A percentile compares a stretch with the other conserved stretches of the same genome.
Evolutionary conservation across 2,888 invertebrate genomes (phyloP).

Genomic region (Nycteola revayana): DNA sequence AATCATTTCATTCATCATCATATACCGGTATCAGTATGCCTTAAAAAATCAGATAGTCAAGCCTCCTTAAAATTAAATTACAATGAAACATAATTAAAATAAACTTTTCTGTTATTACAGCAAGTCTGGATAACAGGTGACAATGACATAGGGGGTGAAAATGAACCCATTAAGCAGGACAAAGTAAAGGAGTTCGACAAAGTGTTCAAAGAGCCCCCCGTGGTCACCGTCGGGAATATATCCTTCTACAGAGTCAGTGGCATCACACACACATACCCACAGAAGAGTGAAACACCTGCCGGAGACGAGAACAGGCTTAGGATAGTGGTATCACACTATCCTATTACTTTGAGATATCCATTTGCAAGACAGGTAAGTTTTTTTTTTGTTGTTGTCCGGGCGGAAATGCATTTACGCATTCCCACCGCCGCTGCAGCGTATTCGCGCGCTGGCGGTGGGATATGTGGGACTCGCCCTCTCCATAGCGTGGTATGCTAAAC

Average conservation of each 20-base stretch:
- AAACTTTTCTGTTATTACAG: conserved; percentile 74
- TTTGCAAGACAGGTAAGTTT: conserved; percentile 70
- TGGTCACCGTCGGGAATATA: conserved; percentile 83
- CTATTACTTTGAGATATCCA: conserved; percentile 64
- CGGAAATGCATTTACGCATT: no score
- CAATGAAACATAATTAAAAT: no score
- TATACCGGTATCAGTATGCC: no score
- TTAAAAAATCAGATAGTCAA: no score
- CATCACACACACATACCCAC: conserved; percentile 84
- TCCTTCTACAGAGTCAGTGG: conserved; percentile 89
- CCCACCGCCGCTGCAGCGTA: no score
- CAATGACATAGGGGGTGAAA: conserved; percentile 98
- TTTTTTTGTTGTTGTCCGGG: no score
- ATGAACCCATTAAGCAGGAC: conserved; percentile 84
- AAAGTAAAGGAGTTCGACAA: conserved; percentile 88
- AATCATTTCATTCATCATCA: no score
- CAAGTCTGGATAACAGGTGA: conserved; percentile 96
- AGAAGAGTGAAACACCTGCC: conserved; percentile 46
- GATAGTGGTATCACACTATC: conserved; percentile 89
- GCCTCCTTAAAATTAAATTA: no score
- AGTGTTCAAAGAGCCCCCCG: conserved; percentile 87
- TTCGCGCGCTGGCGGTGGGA: no score
- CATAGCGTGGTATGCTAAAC: no score
- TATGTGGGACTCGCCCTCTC: no score
- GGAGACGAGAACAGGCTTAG: conserved; percentile 72